Evolutionary conservation across 2,797 vertebrate genomes (phyloP).

Genomic region (Ispidina lecontei): DNA sequence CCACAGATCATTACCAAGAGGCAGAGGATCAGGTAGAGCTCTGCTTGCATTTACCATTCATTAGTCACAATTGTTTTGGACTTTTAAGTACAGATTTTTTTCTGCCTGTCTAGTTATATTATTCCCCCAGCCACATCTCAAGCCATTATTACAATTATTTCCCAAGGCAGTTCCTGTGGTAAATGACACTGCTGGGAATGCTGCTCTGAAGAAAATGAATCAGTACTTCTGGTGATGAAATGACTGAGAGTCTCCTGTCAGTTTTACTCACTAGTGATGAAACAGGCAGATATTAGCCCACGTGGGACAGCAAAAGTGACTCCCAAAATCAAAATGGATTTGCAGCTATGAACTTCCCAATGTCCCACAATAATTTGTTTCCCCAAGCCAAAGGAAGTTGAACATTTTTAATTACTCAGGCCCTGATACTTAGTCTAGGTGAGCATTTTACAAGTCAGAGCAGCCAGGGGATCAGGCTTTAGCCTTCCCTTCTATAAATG

Average conservation of each 20-base stretch:
- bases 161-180: not conserved
- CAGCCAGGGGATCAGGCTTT: not conserved
- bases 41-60: slow-evolving; percentile 21
- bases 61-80: not conserved
- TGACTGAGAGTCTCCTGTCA: not conserved
- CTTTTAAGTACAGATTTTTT: not conserved
- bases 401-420: not conserved
- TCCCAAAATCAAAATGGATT: not conserved
- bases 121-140: not conserved
- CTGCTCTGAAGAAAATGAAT: not conserved
- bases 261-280: slow-evolving; percentile 11
- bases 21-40: not conserved
- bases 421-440: not conserved
- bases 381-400: not conserved
- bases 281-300: not conserved
- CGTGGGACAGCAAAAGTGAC: too few relatives aligned
- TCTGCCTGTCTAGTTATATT: not conserved
- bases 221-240: not conserved
- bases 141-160: slow-evolving; percentile 17
- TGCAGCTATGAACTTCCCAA: not conserved
- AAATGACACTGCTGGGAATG: slow-evolving; percentile 4
- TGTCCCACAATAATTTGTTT: not conserved
- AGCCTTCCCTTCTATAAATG: not conserved
- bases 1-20: not conserved
- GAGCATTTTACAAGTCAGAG: not conserved